These are phyloP conservation scores for Bombus breviceps DNA, from an alignment of 1,140 invertebrate species.

Conservation along the genomic window DNA sequence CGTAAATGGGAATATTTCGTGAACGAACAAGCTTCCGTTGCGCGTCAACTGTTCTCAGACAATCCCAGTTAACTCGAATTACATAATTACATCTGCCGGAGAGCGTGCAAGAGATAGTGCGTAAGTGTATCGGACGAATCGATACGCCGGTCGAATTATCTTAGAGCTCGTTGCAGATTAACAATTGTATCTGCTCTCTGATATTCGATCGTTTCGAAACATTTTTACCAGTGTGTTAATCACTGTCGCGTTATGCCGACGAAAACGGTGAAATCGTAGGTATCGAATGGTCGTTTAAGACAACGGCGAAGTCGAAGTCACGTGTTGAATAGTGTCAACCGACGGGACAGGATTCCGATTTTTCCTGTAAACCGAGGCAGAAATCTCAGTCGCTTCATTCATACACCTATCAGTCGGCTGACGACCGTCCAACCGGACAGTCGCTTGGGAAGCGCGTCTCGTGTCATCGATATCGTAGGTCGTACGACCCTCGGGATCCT, in stretches of 20 bases:
- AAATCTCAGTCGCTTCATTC: conserved; percentile 79
- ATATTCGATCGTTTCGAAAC: background rate
- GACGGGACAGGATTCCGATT: conserved; percentile 42
- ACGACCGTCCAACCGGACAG: conserved; percentile 79
- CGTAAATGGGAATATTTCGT: background rate
- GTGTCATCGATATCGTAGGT: conserved; percentile 35
- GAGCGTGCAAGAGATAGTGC: background rate
- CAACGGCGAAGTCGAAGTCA: background rate
- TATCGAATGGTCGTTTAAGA: background rate
- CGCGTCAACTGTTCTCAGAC: too few relatives aligned
- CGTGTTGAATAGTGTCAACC: conserved; percentile 9
- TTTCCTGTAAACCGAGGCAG: conserved; percentile 74
- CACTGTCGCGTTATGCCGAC: background rate
- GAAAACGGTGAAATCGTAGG: background rate
- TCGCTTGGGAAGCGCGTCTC: conserved; percentile 67
- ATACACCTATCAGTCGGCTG: conserved; percentile 81
- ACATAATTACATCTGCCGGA: conserved; percentile 7
- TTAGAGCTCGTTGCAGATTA: background rate
- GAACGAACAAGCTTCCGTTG: background rate
- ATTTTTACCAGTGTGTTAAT: background rate
- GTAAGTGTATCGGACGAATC: background rate
- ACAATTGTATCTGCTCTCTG: background rate
- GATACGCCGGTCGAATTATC: background rate
- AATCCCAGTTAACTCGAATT: conserved; percentile 16
- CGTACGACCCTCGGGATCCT: conserved; percentile 16